phyloP scores from a whole-genome alignment of 2,888 invertebrate genomes.

The Nephrotoma appendiculata region DNA sequence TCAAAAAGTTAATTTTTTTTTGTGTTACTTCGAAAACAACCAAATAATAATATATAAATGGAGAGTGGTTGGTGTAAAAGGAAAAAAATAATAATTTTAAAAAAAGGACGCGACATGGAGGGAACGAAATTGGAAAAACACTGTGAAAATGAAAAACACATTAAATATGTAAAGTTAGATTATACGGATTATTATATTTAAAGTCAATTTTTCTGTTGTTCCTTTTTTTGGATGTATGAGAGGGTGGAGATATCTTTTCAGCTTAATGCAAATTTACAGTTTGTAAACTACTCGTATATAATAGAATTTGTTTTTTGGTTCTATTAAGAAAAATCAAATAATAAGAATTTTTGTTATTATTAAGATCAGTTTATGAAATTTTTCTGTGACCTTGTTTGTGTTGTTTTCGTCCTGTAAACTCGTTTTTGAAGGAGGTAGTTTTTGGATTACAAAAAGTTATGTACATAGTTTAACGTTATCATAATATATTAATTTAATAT shows the following conservation, averaged over 20 bases:
- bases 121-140: neutral
- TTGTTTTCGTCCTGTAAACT: no score
- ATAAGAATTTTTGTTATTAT: neutral
- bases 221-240: neutral
- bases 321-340: neutral
- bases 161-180: slow-evolving; percentile 5
- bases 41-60: neutral
- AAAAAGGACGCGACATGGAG: neutral
- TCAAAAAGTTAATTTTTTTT: neutral
- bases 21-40: neutral
- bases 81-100: neutral
- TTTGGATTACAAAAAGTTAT: no score
- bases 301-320: neutral
- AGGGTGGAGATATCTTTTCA: neutral
- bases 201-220: slow-evolving; percentile 1
- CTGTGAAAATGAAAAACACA: slow-evolving; percentile 3
- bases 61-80: neutral
- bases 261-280: neutral
- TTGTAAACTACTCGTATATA: neutral
- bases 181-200: slow-evolving; percentile 1
- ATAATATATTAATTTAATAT: no score
- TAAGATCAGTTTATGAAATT: no score
- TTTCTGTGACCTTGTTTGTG: no score
- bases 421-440: no score
- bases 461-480: no score